Percentiles rank a stretch among this genome's conserved stretches.
These are phyloP conservation scores for Microtus oregoni DNA, from an alignment of 2,113 vertebrate genomes.

Conservation along the genomic window DNA sequence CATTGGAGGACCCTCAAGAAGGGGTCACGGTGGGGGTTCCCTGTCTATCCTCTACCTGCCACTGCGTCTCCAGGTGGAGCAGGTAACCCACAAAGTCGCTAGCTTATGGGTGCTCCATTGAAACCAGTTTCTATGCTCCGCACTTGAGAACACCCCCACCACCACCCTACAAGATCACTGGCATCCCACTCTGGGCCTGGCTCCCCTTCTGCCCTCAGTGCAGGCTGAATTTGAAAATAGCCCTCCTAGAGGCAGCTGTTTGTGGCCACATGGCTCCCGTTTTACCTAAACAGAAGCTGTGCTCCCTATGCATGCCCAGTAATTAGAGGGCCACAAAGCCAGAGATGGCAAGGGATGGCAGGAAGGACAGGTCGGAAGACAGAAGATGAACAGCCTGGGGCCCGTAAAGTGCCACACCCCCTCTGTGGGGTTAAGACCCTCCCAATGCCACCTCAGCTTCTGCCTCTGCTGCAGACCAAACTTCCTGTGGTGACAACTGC, in stretches of 20 bases:
- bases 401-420: background rate
- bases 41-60: background rate
- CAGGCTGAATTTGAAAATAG: background rate
- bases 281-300: slow-evolving; percentile 52
- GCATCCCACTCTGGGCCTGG: background rate
- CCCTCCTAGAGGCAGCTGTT: background rate
- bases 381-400: background rate
- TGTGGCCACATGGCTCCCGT: background rate
- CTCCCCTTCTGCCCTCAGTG: background rate
- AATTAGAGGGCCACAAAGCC: slow-evolving; percentile 57
- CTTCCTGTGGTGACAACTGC: background rate
- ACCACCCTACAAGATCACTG: background rate
- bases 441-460: background rate
- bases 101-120: fast-evolving
- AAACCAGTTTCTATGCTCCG: background rate
- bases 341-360: background rate
- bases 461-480: background rate
- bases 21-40: background rate
- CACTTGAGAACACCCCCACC: background rate
- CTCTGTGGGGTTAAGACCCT: background rate
- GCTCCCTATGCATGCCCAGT: background rate
- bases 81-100: background rate
- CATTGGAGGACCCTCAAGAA: fast-evolving
- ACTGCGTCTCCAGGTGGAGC: background rate
- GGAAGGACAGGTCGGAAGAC: background rate